These are phyloP conservation scores for Vombatus ursinus DNA, from an alignment of 2,113 vertebrate species.

Conservation along the genomic window DNA sequence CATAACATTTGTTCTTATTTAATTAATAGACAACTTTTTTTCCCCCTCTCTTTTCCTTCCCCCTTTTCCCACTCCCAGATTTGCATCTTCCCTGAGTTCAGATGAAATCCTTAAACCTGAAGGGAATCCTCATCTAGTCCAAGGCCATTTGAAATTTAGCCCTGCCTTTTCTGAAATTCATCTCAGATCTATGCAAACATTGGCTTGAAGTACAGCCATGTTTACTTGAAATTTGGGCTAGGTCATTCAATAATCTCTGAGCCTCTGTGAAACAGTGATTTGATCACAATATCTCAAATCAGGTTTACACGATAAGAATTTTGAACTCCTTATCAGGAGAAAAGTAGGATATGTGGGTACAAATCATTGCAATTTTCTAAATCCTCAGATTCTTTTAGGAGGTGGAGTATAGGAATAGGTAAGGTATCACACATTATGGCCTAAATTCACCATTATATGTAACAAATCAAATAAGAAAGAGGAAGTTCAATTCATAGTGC, in stretches of 20 bases:
- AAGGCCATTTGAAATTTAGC: conserved; percentile 42
- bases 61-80: neutral
- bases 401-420: neutral
- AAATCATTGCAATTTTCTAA: conserved; percentile 36
- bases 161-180: conserved; percentile 37
- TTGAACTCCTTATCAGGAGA: conserved; percentile 30
- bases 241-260: neutral
- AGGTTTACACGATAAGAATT: conserved; percentile 5
- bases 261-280: neutral
- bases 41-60: conserved; percentile 2
- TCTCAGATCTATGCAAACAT: neutral
- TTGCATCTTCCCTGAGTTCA: conserved; percentile 2
- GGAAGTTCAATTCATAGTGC: neutral
- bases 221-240: neutral
- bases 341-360: neutral
- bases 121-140: conserved; percentile 36
- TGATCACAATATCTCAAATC: conserved; percentile 16
- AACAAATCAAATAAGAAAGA: neutral
- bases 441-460: conserved; percentile 12
- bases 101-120: neutral
- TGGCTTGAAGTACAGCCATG: neutral
- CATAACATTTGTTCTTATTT: conserved; percentile 1
- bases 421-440: conserved; percentile 2
- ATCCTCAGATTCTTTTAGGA: neutral
- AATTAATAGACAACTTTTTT: neutral